These are phyloP conservation scores for Sphaerophoria taeniata DNA, from an alignment of 2,888 invertebrate species.

Conservation along the genomic window DNA sequence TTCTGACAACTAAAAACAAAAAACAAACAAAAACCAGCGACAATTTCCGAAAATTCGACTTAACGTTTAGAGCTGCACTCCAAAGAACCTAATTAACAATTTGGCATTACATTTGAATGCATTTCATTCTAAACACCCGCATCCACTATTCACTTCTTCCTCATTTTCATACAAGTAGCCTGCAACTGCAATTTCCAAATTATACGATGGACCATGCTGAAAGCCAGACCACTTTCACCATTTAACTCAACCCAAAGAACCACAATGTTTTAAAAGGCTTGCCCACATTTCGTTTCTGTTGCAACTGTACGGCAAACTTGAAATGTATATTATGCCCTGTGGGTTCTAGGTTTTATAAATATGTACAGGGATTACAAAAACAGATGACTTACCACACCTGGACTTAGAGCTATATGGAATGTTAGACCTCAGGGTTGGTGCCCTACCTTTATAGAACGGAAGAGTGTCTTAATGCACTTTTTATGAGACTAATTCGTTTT, in stretches of 20 bases:
- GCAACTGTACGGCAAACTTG: slow-evolving; percentile 20
- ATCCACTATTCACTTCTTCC: neutral
- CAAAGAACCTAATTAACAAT: slow-evolving; percentile 30
- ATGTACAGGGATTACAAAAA: slow-evolving; percentile 36
- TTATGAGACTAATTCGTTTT: slow-evolving; percentile 15
- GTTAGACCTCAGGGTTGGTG: neutral
- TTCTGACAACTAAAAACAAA: slow-evolving; percentile 12
- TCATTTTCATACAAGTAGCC: too few species aligned
- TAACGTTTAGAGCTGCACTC: slow-evolving; percentile 23
- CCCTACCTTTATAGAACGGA: neutral
- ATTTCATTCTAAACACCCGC: neutral
- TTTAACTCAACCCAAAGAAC: neutral
- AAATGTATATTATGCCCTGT: slow-evolving; percentile 59
- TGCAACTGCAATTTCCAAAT: neutral
- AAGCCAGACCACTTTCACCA: slow-evolving; percentile 23
- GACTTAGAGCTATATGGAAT: neutral
- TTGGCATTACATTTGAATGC: slow-evolving; percentile 27
- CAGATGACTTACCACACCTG: slow-evolving; percentile 39
- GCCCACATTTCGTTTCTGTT: slow-evolving; percentile 63
- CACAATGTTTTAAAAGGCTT: slow-evolving; percentile 53
- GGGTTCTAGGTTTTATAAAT: slow-evolving; percentile 1
- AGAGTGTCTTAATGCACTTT: slow-evolving; percentile 24
- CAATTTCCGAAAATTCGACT: slow-evolving; percentile 20
- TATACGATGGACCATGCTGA: neutral
- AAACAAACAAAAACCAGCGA: too few species aligned